phyloP scores from a whole-genome alignment of 2,888 invertebrate genomes.

The Cosmia trapezina region DNA sequence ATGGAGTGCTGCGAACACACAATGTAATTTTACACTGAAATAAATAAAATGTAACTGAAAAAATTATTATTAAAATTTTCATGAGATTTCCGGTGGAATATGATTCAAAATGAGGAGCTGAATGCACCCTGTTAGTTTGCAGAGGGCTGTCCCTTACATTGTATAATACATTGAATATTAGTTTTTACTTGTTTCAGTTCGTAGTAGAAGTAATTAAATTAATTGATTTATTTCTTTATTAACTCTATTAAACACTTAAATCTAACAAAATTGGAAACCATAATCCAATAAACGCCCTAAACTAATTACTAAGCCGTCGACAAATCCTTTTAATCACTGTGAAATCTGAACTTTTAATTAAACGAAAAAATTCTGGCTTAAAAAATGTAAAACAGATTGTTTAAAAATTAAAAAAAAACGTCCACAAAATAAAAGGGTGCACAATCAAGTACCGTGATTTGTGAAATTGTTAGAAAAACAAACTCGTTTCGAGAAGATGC shows the following conservation, averaged over 20 bases:
- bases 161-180: too few relatives aligned
- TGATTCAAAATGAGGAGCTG: too few relatives aligned
- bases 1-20: too few relatives aligned
- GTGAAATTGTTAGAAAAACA: conserved; percentile 62
- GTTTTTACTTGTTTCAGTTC: too few relatives aligned
- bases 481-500: conserved; percentile 48
- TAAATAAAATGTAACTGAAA: too few relatives aligned
- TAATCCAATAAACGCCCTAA: conserved; percentile 37
- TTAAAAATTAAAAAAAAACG: conserved; percentile 36
- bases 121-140: too few relatives aligned
- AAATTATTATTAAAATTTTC: too few relatives aligned
- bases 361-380: conserved; percentile 13
- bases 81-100: too few relatives aligned
- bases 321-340: conserved; percentile 38
- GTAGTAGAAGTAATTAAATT: neutral
- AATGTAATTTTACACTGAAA: too few relatives aligned
- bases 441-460: conserved; percentile 57
- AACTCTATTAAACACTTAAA: conserved; percentile 12
- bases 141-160: too few relatives aligned
- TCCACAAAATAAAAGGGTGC: conserved; percentile 48
- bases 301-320: conserved; percentile 29
- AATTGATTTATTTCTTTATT: neutral
- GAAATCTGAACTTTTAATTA: conserved; percentile 56
- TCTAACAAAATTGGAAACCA: conserved; percentile 27
- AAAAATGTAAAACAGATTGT: conserved; percentile 21